These are phyloP conservation scores for Mythimna lalbum DNA, from an alignment of 2,888 invertebrate genomes.

Conservation along the genomic window DNA sequence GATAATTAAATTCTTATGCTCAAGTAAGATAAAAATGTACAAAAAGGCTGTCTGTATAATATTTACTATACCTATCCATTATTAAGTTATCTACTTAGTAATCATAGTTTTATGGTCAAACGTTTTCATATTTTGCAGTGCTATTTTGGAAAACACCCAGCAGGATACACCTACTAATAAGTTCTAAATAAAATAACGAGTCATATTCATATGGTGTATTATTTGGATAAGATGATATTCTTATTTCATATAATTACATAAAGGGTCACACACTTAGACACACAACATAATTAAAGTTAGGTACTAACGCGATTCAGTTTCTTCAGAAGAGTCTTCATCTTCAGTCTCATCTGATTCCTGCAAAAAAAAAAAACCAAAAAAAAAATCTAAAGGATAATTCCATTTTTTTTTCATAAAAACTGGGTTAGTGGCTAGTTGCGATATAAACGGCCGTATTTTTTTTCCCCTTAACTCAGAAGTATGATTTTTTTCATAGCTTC, in stretches of 20 bases:
- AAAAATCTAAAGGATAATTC: neutral
- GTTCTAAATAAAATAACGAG: conserved; percentile 46
- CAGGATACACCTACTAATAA: neutral
- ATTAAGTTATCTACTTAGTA: conserved; percentile 21
- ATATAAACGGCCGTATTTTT: too few species aligned
- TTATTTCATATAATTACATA: conserved; percentile 1
- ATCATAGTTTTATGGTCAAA: conserved; percentile 29
- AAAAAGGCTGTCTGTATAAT: conserved; percentile 43
- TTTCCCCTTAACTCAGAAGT: too few species aligned
- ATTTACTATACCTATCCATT: conserved; percentile 35
- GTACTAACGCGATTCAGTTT: conserved; percentile 83
- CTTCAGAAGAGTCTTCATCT: conserved; percentile 81
- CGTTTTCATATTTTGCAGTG: conserved; percentile 38
- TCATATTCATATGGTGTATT: conserved; percentile 46
- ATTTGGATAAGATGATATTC: conserved; percentile 27
- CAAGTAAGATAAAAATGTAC: conserved; percentile 53
- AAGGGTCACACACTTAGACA: neutral
- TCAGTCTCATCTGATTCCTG: conserved; percentile 83
- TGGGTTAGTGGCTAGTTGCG: too few species aligned
- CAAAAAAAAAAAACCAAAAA: conserved; percentile 36
- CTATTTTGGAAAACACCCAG: conserved; percentile 13
- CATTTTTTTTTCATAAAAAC: neutral
- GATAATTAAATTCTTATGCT: conserved; percentile 39
- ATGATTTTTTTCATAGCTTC: too few species aligned
- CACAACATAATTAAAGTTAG: conserved; percentile 27